Percentiles rank a stretch among this genome's conserved stretches.
Evolutionary conservation across 2,888 invertebrate genomes (phyloP).

Genomic region (Dinocampus coccinellae): DNA sequence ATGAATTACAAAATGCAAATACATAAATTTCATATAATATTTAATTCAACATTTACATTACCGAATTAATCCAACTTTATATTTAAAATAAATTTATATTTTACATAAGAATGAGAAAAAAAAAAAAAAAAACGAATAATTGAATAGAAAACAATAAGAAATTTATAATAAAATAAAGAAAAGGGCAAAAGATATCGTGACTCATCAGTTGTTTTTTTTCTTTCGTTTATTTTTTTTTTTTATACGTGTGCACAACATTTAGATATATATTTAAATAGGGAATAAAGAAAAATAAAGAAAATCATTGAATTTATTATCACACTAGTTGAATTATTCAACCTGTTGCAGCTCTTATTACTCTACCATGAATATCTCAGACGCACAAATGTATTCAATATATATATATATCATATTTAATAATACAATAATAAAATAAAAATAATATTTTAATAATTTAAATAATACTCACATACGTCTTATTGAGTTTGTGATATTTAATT

Average conservation of each 20-base stretch:
- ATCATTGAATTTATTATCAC: neutral
- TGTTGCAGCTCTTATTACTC: neutral
- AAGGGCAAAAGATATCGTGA: no score
- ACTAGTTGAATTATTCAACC: neutral
- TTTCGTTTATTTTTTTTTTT: no score
- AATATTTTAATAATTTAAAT: no score
- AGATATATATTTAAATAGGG: neutral
- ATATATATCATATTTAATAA: no score
- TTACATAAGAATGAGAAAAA: neutral
- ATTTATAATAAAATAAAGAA: no score
- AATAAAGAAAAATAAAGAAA: neutral
- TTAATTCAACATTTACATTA: neutral
- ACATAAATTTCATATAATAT: neutral
- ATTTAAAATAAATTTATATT: neutral
- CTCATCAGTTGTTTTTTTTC: neutral
- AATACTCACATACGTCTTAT: no score
- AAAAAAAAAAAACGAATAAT: neutral
- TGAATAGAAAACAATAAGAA: no score
- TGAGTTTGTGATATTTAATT: no score
- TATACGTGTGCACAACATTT: neutral
- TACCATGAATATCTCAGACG: neutral
- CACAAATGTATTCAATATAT: neutral
- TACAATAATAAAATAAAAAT: neutral
- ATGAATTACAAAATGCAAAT: neutral
- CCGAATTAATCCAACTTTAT: neutral